Percentiles rank a stretch among this genome's conserved stretches.
phyloP scores from a whole-genome alignment of 2,797 vertebrate genomes.

The Pempheris klunzingeri region DNA sequence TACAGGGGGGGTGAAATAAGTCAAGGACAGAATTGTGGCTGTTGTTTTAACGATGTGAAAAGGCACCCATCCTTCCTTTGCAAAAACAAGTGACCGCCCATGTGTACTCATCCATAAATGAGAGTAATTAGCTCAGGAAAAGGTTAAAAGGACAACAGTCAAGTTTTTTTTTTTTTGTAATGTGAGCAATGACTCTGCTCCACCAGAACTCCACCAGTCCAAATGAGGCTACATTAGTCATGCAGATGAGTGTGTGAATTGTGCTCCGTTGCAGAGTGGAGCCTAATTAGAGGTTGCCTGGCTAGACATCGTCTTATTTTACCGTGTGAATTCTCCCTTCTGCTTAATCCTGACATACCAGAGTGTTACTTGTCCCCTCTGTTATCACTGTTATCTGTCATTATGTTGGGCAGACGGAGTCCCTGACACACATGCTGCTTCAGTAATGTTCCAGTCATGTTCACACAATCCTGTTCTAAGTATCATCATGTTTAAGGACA shows the following conservation, averaged over 20 bases:
- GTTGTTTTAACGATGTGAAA: constrained; percentile 25
- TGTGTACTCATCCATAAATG: constrained; percentile 4
- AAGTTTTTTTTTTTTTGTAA: constrained; percentile 11
- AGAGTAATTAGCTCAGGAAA: not conserved
- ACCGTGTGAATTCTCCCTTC: constrained; percentile 22
- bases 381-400: constrained; percentile 64
- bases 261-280: constrained; percentile 12
- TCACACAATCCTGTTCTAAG: constrained; percentile 47
- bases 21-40: constrained; percentile 22
- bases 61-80: not conserved
- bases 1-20: constrained; percentile 14
- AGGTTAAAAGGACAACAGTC: not conserved
- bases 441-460: constrained; percentile 52
- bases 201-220: constrained; percentile 15
- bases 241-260: constrained; percentile 21
- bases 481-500: constrained; percentile 61
- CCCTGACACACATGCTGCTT: constrained; percentile 60
- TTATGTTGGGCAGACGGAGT: constrained; percentile 55
- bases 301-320: constrained; percentile 25
- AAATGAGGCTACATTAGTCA: constrained; percentile 22
- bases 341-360: constrained; percentile 37
- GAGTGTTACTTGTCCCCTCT: constrained; percentile 31
- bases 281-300: constrained; percentile 23
- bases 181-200: constrained; percentile 3
- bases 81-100: constrained; percentile 11